Evolutionary conservation across 2,888 invertebrate species (phyloP), one percentile per base, ranked within the genome.

Genomic region (Sinhomidia bicolor): DNA sequence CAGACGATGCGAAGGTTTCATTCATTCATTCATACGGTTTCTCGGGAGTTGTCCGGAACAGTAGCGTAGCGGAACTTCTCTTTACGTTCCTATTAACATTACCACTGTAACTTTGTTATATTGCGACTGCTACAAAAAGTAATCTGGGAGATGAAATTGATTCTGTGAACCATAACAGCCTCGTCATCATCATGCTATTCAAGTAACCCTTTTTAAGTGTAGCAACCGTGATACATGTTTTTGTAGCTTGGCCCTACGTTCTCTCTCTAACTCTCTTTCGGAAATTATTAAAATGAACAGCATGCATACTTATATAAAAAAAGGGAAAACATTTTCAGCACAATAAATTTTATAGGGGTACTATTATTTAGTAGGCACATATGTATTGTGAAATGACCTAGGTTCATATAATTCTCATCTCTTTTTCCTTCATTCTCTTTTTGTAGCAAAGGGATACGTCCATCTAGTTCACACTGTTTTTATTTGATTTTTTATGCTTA

Each of bases 81-180:
- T 60, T 26, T 10, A 60, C 23, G n/a, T n/a, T n/a, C n/a, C n/a
- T n/a, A n/a, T n/a, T n/a, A n/a, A n/a, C n/a, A n/a, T n/a, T n/a
- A n/a, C n/a, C n/a, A n/a, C n/a, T n/a, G n/a, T n/a, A n/a, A n/a
- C 9, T 2, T 60, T n/a, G 10, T 23, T 26, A 2, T 7, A 7
- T 23, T 26, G 23, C 57, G 2, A 78, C 57, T 44, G 9, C 41
- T 51, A 20, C 47, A 51, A 1, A 57, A 60, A 79, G 62, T 65
- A 81, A 81, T 81, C 44, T 81, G 62, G n/a, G 47, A 81, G 65
- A 81, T 62, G 81, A 81, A 81, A 81, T 81, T 81, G 81, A 81
- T 81, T 81, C 62, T 36, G 44, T 20, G 81, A 81, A 81, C 81
- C 65, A 81, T 62, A 81, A 65, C 36, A 62, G n/a, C n/a, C n/a